These are phyloP conservation scores for Bombus terrestris DNA, from an alignment of 1,140 invertebrate genomes.

Conservation along the genomic window DNA sequence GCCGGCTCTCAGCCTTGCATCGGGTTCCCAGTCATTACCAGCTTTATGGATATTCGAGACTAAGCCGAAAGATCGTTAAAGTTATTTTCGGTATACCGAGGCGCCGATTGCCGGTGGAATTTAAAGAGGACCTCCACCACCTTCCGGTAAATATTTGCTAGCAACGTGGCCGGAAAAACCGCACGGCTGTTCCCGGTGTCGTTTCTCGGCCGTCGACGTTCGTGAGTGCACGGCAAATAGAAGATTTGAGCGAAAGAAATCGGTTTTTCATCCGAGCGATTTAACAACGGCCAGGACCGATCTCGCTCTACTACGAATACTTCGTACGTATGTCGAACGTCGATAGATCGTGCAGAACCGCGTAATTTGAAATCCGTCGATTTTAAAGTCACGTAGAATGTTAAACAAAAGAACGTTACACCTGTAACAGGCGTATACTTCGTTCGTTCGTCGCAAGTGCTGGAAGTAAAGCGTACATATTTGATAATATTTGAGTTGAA, in stretches of 20 bases:
- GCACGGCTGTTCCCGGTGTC: constrained; percentile 45
- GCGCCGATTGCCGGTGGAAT: constrained; percentile 58
- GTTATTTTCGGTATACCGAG: constrained; percentile 50
- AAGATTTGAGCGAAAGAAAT: constrained; percentile 53
- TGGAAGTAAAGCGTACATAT: constrained; percentile 52
- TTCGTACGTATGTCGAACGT: neutral
- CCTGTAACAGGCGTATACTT: neutral
- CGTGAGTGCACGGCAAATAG: constrained; percentile 62
- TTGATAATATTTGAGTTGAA: constrained; percentile 64
- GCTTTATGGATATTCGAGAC: constrained; percentile 42
- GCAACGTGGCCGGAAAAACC: constrained; percentile 61
- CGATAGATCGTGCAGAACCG: neutral
- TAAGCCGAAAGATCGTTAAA: constrained; percentile 54
- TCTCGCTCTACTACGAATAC: neutral
- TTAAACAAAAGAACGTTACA: neutral
- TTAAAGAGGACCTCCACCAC: constrained; percentile 57
- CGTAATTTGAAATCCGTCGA: neutral
- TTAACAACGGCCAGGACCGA: neutral
- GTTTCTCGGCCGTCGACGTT: constrained; percentile 33
- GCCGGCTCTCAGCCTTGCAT: neutral
- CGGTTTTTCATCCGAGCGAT: constrained; percentile 36
- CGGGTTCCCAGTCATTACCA: constrained; percentile 34
- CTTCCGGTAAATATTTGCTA: constrained; percentile 65
- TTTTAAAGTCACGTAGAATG: constrained; percentile 11
- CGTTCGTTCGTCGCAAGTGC: constrained; percentile 34